Conservation (phyloP, 2,888 invertebrate genomes). For the Disparrhopalites patrizii region DNA sequence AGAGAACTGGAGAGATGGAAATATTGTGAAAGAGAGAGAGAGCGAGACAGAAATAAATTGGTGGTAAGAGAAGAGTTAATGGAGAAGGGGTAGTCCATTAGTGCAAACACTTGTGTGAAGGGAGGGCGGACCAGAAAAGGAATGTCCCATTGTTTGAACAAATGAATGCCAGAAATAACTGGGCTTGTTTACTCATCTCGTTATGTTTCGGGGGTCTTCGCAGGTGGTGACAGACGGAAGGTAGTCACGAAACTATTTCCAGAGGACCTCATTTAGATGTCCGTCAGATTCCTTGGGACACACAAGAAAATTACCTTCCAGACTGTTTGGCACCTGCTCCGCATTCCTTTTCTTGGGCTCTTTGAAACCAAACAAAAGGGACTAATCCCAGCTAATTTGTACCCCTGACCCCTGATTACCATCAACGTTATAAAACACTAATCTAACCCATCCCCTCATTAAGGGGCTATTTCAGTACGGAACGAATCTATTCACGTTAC, state of each 20-base stretch:
- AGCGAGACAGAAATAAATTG: background rate
- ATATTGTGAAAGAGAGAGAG: too few relatives aligned
- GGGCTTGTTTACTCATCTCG: background rate
- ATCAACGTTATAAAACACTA: too few relatives aligned
- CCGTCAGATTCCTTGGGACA: background rate
- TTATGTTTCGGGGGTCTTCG: background rate
- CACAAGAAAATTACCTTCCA: background rate
- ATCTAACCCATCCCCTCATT: too few relatives aligned
- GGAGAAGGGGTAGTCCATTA: background rate
- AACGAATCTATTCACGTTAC: too few relatives aligned
- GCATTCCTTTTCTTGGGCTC: background rate
- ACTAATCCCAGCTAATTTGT: too few relatives aligned
- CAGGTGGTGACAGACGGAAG: background rate
- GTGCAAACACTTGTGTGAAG: background rate
- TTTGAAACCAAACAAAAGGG: too few relatives aligned
- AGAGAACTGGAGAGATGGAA: too few relatives aligned
- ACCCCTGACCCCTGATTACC: too few relatives aligned
- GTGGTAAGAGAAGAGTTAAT: background rate
- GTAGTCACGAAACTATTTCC: background rate
- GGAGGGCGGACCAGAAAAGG: background rate
- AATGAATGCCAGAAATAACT: slow-evolving; percentile 3
- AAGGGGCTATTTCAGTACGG: too few relatives aligned
- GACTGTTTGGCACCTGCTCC: slow-evolving; percentile 10
- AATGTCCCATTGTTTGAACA: slow-evolving; percentile 1
- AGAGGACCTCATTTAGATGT: slow-evolving; percentile 10